Evolutionary conservation across 2,888 invertebrate species (phyloP).

Genomic region (Liopterus haemorrhoidalis): DNA sequence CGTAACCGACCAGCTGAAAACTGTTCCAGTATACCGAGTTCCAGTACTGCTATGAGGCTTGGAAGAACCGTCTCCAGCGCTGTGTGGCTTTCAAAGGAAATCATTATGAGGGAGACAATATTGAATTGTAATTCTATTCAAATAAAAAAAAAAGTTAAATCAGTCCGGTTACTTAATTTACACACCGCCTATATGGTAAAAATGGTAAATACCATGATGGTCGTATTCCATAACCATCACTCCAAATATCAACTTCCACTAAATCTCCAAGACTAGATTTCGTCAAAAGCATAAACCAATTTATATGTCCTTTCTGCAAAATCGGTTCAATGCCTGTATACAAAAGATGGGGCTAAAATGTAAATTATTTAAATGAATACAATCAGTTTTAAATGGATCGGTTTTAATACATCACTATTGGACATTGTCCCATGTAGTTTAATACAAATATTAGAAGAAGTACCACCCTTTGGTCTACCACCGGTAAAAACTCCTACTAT

Average conservation of each 20-base stretch:
- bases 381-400: too few species aligned
- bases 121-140: too few species aligned
- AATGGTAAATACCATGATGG: constrained; percentile 18
- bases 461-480: constrained; percentile 1
- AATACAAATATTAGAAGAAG: constrained; percentile 17
- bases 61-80: too few species aligned
- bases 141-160: too few species aligned
- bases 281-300: constrained; percentile 15
- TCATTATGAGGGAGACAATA: too few species aligned
- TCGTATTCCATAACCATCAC: constrained; percentile 15
- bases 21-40: too few species aligned
- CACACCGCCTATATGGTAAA: too few species aligned
- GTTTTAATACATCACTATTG: constrained; percentile 14
- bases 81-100: too few species aligned
- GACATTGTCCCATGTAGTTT: constrained; percentile 8
- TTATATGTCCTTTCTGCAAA: constrained; percentile 9
- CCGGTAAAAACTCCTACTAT: constrained; percentile 13
- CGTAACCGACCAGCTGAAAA: too few species aligned
- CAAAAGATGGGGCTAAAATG: constrained; percentile 13
- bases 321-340: constrained; percentile 9
- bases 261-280: constrained; percentile 7
- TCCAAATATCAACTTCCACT: constrained; percentile 11
- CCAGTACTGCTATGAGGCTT: too few species aligned
- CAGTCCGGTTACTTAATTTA: too few species aligned
- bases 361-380: not conserved